Conservation (phyloP, 2,888 invertebrate genomes). For the Amiota minor region DNA sequence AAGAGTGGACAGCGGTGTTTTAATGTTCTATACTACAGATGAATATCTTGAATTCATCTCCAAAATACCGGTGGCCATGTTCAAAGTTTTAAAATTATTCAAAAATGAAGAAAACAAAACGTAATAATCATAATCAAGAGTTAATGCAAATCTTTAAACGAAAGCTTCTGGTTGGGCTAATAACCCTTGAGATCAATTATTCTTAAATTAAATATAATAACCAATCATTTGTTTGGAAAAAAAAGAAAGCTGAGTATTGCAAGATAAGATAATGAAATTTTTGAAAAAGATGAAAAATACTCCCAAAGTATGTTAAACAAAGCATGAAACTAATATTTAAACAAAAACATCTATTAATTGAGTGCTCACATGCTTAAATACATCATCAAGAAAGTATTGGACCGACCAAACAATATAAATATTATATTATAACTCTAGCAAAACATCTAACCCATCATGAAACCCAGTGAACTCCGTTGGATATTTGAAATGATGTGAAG, state of each 20-base stretch:
- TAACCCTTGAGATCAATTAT: too few relatives aligned
- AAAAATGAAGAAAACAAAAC: background rate
- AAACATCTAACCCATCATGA: too few relatives aligned
- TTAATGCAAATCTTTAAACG: too few relatives aligned
- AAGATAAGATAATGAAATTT: background rate
- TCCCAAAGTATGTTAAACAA: background rate
- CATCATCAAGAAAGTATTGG: background rate
- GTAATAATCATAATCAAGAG: too few relatives aligned
- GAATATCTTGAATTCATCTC: background rate
- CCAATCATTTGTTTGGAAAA: background rate
- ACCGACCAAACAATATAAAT: too few relatives aligned
- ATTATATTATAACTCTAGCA: too few relatives aligned
- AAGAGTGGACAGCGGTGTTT: background rate
- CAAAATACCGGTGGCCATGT: constrained; percentile 10
- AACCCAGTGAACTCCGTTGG: too few relatives aligned
- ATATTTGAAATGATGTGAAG: background rate
- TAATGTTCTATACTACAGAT: background rate
- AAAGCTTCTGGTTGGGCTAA: too few relatives aligned
- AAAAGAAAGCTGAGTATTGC: constrained; percentile 9
- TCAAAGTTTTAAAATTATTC: background rate
- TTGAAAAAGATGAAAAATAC: background rate
- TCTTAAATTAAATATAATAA: too few relatives aligned
- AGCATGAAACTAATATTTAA: background rate
- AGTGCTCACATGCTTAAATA: background rate
- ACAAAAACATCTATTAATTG: background rate